phyloP scores from a whole-genome alignment of 2,113 vertebrate genomes.

The Carassius auratus region DNA sequence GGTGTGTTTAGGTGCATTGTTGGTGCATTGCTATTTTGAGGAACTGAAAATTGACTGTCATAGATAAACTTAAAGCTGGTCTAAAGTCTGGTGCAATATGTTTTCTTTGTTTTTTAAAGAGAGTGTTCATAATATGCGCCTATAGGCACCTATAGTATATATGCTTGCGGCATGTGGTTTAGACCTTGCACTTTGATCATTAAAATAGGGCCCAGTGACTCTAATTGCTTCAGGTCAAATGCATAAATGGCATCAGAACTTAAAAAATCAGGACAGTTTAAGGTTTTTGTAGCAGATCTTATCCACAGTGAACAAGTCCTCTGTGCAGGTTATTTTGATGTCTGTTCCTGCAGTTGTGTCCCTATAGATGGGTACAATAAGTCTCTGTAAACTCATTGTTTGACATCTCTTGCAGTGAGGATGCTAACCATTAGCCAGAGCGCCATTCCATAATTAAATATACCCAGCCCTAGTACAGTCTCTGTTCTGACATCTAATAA shows the following conservation, averaged over 20 bases:
- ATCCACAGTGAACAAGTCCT: not conserved
- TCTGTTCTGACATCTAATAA: conserved; percentile 33
- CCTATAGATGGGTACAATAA: not conserved
- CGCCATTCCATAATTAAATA: conserved; percentile 33
- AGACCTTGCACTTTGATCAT: too few species aligned
- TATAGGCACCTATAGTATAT: too few species aligned
- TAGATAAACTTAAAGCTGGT: too few species aligned
- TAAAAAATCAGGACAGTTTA: not conserved
- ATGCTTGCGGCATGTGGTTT: too few species aligned
- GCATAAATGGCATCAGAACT: not conserved
- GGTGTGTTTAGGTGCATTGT: too few species aligned
- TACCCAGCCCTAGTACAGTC: conserved; percentile 31
- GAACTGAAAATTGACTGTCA: too few species aligned
- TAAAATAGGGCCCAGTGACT: not conserved
- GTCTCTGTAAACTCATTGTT: conserved; percentile 31
- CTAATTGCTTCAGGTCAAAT: conserved; percentile 7
- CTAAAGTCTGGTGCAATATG: too few species aligned
- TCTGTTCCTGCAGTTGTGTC: conserved; percentile 22
- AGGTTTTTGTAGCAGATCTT: not conserved
- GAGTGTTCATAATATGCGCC: too few species aligned
- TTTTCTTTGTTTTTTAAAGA: too few species aligned
- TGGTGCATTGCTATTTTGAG: too few species aligned
- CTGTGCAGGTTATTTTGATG: not conserved
- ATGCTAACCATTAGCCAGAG: conserved; percentile 26
- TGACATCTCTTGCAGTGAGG: conserved; percentile 23